phyloP scores from a whole-genome alignment of 1,140 invertebrate species.

The Cyclargus thomasi region DNA sequence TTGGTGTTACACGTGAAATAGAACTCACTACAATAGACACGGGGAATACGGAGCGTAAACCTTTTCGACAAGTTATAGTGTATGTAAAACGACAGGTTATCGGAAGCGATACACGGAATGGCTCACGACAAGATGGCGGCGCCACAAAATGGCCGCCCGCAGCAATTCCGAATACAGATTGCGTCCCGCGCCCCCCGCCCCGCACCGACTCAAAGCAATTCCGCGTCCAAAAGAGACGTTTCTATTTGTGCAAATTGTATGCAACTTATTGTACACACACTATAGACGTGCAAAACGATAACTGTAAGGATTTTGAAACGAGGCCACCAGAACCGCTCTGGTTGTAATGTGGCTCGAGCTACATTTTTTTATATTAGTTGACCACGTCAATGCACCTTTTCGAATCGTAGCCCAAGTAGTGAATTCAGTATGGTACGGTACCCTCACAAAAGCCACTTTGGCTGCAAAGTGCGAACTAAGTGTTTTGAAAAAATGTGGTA shows the following conservation, averaged over 20 bases:
- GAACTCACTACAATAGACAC: slow-evolving; percentile 7
- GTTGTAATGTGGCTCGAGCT: too few relatives aligned
- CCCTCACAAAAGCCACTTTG: too few relatives aligned
- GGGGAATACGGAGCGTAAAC: neutral
- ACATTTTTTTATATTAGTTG: too few relatives aligned
- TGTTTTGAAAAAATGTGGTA: too few relatives aligned
- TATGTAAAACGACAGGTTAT: slow-evolving; percentile 14
- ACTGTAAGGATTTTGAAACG: too few relatives aligned
- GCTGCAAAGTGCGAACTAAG: too few relatives aligned
- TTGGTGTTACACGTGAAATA: neutral
- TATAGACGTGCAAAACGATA: neutral
- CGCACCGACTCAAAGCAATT: slow-evolving; percentile 12
- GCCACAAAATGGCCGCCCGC: slow-evolving; percentile 11
- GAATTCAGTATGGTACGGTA: too few relatives aligned
- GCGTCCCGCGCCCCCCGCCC: slow-evolving; percentile 4
- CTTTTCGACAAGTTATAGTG: slow-evolving; percentile 8
- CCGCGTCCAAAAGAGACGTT: slow-evolving; percentile 12
- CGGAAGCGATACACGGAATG: slow-evolving; percentile 9
- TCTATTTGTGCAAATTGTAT: slow-evolving; percentile 15
- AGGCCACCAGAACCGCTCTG: too few relatives aligned
- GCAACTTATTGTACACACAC: neutral
- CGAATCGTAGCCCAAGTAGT: too few relatives aligned
- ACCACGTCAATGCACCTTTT: too few relatives aligned
- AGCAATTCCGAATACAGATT: slow-evolving; percentile 15
- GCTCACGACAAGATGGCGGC: slow-evolving; percentile 1